phyloP scores from a whole-genome alignment of 2,797 vertebrate genomes.

The Sebastes dallii region DNA sequence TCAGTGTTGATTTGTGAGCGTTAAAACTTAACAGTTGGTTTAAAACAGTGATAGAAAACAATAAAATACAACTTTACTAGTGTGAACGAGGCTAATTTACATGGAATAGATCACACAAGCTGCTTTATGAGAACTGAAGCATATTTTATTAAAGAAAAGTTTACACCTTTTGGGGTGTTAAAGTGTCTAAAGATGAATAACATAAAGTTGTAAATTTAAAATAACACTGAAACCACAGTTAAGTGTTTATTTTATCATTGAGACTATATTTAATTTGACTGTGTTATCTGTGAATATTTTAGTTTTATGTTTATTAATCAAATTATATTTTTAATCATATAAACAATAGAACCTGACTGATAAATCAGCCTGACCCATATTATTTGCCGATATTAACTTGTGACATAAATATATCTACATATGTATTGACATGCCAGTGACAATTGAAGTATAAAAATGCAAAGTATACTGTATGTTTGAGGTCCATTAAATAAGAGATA shows the following conservation, averaged over 20 bases:
- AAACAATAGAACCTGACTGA: neutral
- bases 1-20: neutral
- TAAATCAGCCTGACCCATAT: neutral
- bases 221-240: neutral
- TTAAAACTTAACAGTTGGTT: neutral
- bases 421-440: neutral
- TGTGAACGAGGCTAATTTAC: neutral
- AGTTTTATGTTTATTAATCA: neutral
- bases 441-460: neutral
- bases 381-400: neutral
- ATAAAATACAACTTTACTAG: neutral
- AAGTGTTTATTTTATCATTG: neutral
- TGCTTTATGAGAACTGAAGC: neutral
- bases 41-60: neutral
- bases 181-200: neutral
- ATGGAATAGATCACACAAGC: neutral
- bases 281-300: too few species aligned
- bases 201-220: neutral
- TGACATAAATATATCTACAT: neutral
- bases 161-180: neutral
- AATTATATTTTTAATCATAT: neutral
- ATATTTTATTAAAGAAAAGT: neutral
- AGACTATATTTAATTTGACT: too few species aligned
- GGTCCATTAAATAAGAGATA: neutral
- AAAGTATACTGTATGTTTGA: neutral